These are phyloP conservation scores for Gulo gulo DNA, from an alignment of 2,113 vertebrate genomes.

Conservation along the genomic window DNA sequence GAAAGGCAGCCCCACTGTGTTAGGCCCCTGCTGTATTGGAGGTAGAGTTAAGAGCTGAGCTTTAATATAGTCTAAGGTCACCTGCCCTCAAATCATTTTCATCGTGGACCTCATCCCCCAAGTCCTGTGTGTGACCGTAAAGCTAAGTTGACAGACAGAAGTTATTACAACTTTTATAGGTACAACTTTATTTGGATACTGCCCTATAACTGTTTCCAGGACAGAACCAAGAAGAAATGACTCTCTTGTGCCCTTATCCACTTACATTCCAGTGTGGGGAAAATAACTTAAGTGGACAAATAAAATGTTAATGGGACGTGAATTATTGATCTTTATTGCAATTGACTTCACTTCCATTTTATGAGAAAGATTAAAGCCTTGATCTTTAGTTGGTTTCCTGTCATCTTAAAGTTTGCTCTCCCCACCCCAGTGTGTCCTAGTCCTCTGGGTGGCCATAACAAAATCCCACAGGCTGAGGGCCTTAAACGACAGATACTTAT, in stretches of 20 bases:
- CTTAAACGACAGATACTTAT: background rate
- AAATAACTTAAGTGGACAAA: background rate
- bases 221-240: background rate
- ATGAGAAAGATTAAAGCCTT: background rate
- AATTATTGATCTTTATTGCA: background rate
- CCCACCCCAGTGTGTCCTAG: background rate
- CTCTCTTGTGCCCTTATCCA: background rate
- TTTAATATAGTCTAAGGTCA: background rate
- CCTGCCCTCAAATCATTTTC: background rate
- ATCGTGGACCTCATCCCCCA: background rate
- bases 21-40: background rate
- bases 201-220: background rate
- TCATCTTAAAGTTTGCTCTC: background rate
- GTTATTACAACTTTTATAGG: background rate
- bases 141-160: background rate
- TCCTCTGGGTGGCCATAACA: background rate
- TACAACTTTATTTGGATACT: background rate
- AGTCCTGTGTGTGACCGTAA: background rate
- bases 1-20: fast-evolving
- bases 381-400: background rate
- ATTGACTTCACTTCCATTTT: background rate
- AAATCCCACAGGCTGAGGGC: background rate
- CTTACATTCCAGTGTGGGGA: background rate
- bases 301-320: background rate
- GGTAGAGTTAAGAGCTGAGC: background rate